phyloP scores from a whole-genome alignment of 2,888 invertebrate genomes.

The Clistopyga incitator region DNA sequence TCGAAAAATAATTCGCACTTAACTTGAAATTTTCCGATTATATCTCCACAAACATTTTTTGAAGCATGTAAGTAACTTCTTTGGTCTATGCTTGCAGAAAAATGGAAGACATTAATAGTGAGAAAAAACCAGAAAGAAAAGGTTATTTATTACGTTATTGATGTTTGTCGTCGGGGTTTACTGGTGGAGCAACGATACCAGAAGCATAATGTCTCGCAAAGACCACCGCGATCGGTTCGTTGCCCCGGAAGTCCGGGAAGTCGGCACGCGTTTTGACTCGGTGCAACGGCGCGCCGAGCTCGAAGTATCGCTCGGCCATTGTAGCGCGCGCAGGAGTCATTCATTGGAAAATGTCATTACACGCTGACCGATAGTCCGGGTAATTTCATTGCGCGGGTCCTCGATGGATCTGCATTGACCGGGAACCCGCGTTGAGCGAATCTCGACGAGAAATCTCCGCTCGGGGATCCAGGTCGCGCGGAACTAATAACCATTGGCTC shows the following conservation, averaged over 20 bases:
- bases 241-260: slow-evolving; percentile 65
- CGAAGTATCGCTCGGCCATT: slow-evolving; percentile 51
- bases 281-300: slow-evolving; percentile 21
- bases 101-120: neutral
- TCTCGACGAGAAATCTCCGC: slow-evolving; percentile 2
- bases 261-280: slow-evolving; percentile 55
- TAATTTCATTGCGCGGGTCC: slow-evolving; percentile 73
- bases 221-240: slow-evolving; percentile 65
- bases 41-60: neutral
- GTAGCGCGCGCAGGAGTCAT: slow-evolving; percentile 65
- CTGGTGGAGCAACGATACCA: neutral
- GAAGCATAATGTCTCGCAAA: slow-evolving; percentile 27
- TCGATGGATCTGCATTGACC: slow-evolving; percentile 20
- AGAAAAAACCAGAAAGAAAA: slow-evolving; percentile 1
- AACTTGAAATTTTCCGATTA: too few relatives aligned
- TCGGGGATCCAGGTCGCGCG: slow-evolving; percentile 71
- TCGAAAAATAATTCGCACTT: too few relatives aligned
- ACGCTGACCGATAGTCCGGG: slow-evolving; percentile 73
- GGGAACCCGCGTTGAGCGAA: slow-evolving; percentile 10
- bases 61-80: neutral
- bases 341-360: slow-evolving; percentile 79
- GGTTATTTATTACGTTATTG: neutral
- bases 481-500: slow-evolving; percentile 77
- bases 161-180: neutral
- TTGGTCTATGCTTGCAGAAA: neutral